phyloP scores from a whole-genome alignment of 2,888 invertebrate species.

The Autographa pulchrina region DNA sequence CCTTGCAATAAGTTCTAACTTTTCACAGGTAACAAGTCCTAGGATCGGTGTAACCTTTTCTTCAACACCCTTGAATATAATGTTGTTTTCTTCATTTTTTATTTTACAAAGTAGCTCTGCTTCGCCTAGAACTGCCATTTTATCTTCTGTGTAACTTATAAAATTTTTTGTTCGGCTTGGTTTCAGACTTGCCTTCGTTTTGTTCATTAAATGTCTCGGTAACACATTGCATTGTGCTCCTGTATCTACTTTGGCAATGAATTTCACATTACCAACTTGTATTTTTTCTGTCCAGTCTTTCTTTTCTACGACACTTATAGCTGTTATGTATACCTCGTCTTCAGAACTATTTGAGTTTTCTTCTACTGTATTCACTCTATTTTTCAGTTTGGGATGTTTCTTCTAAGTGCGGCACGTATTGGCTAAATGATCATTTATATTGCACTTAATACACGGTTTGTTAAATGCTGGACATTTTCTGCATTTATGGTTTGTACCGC shows the following conservation, averaged over 20 bases:
- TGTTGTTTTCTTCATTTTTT: neutral
- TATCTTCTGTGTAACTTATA: slow-evolving; percentile 25
- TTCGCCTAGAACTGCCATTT: neutral
- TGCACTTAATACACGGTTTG: slow-evolving; percentile 12
- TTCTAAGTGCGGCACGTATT: slow-evolving; percentile 3
- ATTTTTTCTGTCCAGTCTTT: slow-evolving; percentile 22
- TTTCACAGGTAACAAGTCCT: slow-evolving; percentile 13
- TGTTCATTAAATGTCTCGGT: slow-evolving; percentile 12
- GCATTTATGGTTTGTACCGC: slow-evolving; percentile 8
- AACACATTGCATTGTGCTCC: slow-evolving; percentile 25
- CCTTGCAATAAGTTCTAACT: slow-evolving; percentile 11
- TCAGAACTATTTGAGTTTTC: slow-evolving; percentile 11
- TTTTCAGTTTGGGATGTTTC: neutral
- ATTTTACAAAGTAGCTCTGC: neutral
- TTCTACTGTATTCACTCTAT: slow-evolving; percentile 4
- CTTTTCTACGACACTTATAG: slow-evolving; percentile 7
- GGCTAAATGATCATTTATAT: slow-evolving; percentile 11
- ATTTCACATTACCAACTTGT: slow-evolving; percentile 14
- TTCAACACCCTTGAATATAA: neutral
- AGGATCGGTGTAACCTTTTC: neutral
- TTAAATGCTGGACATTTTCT: slow-evolving; percentile 4
- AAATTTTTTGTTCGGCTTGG: slow-evolving; percentile 41
- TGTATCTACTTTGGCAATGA: slow-evolving; percentile 18
- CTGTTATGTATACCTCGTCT: slow-evolving; percentile 10
- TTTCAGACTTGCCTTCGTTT: slow-evolving; percentile 22